Percentiles rank a stretch among this genome's conserved stretches.
These are phyloP conservation scores for Volucella inanis DNA, from an alignment of 2,888 invertebrate genomes.

Conservation along the genomic window DNA sequence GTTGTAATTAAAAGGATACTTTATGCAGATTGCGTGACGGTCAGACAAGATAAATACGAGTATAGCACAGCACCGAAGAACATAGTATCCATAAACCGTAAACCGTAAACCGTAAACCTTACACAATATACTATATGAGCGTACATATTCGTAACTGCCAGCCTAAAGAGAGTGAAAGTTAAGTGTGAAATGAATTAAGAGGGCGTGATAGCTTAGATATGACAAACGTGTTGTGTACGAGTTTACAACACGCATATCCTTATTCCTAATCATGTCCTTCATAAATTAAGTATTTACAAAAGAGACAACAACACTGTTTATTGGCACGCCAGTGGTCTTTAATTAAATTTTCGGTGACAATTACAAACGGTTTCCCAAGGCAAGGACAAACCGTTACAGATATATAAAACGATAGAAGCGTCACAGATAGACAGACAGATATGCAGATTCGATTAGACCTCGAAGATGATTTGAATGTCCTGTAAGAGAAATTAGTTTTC, in stretches of 20 bases:
- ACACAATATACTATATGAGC: too few relatives aligned
- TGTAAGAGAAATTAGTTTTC: constrained; percentile 24
- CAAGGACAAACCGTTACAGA: background rate
- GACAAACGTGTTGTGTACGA: constrained; percentile 1
- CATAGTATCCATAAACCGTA: background rate
- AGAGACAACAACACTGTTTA: constrained; percentile 21
- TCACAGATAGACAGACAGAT: constrained; percentile 2
- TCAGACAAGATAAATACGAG: constrained; percentile 52
- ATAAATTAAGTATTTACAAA: constrained; percentile 12
- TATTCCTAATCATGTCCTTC: constrained; percentile 53
- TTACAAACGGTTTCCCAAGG: constrained; percentile 48
- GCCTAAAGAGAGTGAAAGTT: constrained; percentile 33
- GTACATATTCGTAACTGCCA: background rate
- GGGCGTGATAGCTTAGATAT: constrained; percentile 62
- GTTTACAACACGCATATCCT: background rate
- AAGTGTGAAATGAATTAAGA: constrained; percentile 69
- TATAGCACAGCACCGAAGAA: background rate
- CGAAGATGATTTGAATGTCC: background rate
- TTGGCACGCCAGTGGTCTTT: constrained; percentile 52
- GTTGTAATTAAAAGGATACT: constrained; percentile 70
- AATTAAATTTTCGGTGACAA: constrained; percentile 64
- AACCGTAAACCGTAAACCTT: too few relatives aligned
- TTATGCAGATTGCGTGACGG: constrained; percentile 66
- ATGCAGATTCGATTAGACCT: too few relatives aligned
- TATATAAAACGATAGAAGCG: background rate